Evolutionary conservation across 2,797 vertebrate species (phyloP), one percentile per base, ranked within the genome.

Genomic region (Borostomias antarcticus): DNA sequence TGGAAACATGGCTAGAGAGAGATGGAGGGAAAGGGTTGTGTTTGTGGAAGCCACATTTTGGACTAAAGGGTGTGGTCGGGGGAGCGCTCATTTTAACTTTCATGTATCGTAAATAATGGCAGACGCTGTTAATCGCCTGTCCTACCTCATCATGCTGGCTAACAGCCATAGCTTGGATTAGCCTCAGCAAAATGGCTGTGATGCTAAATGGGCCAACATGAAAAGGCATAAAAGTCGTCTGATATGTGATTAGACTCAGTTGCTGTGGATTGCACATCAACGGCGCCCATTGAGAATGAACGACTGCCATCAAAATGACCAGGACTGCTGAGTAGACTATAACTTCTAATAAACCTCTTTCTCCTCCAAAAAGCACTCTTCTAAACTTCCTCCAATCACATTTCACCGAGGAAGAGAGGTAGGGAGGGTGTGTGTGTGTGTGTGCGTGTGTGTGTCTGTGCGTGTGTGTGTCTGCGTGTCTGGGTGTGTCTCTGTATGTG

Each of bases 221-320:
- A 81, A 68, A 59, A 7, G 7, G 56, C 70, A 74, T 68, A 70
- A 81, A 74, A 83, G 77, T 48, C 52, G 60, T 70, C 75, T 32
- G 59, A 83, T 79, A 66, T 17, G 30, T 25, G 65, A 79, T 82
- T 75, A 60, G 80, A 84, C 15, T 82, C 69, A 69, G 76, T 80
- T 81, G 77, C 68, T 70, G 69, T 64, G 80, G 67, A 64, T 60
- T 43, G 73, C 85, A 77, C 85, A 67, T 71, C 45, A 48, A 19
- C 45, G 28, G 81, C 75, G 76, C 68, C 68, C 64, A 58, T 52
- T 70, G 74, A 77, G 75, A 82, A 83, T 79, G 23, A 79, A 82
- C 73, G 66, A 75, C 66, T 76, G 23, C 1, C 51, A 28, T 28
- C 13, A 15, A 21, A 19, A n/a, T 7, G 4, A 19, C 45, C 0